Evolutionary conservation across 2,113 vertebrate species (phyloP).

Genomic region (Ondatra zibethicus): DNA sequence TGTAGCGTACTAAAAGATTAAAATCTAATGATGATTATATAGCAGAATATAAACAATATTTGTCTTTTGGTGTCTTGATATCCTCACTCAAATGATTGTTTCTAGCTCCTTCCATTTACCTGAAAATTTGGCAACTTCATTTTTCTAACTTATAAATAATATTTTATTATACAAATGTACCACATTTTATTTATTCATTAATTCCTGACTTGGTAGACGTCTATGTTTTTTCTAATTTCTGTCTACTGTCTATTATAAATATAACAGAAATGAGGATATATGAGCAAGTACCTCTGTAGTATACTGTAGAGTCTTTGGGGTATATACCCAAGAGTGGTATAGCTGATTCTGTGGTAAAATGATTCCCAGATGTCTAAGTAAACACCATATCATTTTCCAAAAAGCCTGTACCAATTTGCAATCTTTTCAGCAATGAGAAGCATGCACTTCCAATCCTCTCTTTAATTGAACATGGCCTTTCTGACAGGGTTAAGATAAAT

Average conservation of each 20-base stretch:
- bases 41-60: not conserved
- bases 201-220: not conserved
- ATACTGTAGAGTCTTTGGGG: not conserved
- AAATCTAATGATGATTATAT: not conserved
- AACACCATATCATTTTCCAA: not conserved
- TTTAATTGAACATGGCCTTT: not conserved
- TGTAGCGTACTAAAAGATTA: not conserved
- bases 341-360: not conserved
- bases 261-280: not conserved
- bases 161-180: not conserved
- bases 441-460: not conserved
- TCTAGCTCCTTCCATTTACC: not conserved
- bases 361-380: not conserved
- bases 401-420: not conserved
- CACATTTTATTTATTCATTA: not conserved
- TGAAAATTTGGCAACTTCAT: too few species aligned
- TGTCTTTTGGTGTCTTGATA: not conserved
- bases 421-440: not conserved
- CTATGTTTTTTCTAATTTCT: not conserved
- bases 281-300: not conserved
- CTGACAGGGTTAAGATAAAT: not conserved
- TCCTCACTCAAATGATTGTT: not conserved
- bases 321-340: accelerated
- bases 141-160: not conserved
- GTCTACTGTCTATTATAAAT: not conserved